A percentile compares a stretch with the other conserved stretches of the same genome.
phyloP scores from a whole-genome alignment of 2,797 vertebrate species.

The Pseudomugil gertrudae region DNA sequence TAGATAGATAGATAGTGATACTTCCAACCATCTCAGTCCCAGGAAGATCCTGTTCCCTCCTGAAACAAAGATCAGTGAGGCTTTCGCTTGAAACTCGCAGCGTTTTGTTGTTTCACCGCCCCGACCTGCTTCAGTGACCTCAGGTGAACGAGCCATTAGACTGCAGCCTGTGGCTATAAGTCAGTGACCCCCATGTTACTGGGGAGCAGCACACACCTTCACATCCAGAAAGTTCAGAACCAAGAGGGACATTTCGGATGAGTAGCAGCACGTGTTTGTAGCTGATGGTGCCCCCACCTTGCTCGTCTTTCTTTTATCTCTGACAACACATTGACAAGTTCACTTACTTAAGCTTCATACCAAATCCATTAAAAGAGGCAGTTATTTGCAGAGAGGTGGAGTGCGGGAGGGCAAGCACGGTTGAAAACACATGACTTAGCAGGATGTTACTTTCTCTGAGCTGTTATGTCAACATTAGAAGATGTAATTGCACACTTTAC shows the following conservation, averaged over 20 bases:
- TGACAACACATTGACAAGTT: conserved; percentile 44
- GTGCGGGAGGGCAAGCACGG: conserved; percentile 24
- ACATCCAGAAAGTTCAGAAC: conserved; percentile 1
- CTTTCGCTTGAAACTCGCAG: too few species aligned
- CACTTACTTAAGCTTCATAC: conserved; percentile 38
- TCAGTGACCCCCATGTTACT: conserved; percentile 17
- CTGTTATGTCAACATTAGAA: conserved; percentile 72
- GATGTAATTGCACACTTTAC: conserved; percentile 61
- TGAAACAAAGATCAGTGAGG: conserved; percentile 37
- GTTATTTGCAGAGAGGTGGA: conserved; percentile 29
- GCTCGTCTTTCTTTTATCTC: conserved; percentile 45
- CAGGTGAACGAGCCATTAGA: conserved; percentile 35
- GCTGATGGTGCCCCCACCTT: not conserved
- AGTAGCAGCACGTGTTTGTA: not conserved
- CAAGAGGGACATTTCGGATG: conserved; percentile 1
- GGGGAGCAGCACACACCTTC: conserved; percentile 11
- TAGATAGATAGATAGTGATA: too few species aligned
- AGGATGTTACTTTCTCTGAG: conserved; percentile 67
- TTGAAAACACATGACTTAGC: conserved; percentile 47
- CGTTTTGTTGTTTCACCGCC: too few species aligned
- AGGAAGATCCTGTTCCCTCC: conserved; percentile 48
- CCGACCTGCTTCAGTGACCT: not conserved
- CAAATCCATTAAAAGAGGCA: conserved; percentile 52
- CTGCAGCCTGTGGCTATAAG: conserved; percentile 37
- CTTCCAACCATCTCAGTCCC: conserved; percentile 38